Evolutionary conservation across 2,113 vertebrate species (phyloP).

Genomic region (Romanogobio albipinnatus): DNA sequence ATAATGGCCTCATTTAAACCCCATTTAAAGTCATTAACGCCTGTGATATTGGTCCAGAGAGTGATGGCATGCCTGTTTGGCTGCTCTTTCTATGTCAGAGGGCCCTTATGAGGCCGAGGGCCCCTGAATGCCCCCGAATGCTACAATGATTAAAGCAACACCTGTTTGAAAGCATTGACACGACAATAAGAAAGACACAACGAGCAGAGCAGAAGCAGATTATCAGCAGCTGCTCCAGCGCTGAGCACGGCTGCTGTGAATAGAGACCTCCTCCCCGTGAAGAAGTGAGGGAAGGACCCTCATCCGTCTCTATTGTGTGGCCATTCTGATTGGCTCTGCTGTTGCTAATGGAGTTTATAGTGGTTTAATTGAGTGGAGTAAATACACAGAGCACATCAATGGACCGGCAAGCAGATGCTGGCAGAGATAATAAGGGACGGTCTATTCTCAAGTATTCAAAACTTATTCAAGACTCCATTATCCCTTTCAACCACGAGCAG

Average conservation of each 20-base stretch:
- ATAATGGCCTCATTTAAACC: neutral
- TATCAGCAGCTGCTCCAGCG: slow-evolving; percentile 32
- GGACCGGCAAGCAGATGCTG: slow-evolving; percentile 33
- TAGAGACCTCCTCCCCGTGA: slow-evolving; percentile 5
- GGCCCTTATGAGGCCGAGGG: neutral
- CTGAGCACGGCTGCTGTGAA: neutral
- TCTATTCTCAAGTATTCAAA: slow-evolving; percentile 41
- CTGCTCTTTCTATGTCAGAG: slow-evolving; percentile 17
- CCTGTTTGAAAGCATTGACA: slow-evolving; percentile 29
- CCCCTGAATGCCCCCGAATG: neutral
- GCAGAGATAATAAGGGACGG: slow-evolving; percentile 13
- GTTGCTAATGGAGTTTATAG: slow-evolving; percentile 39
- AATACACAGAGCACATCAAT: slow-evolving; percentile 40
- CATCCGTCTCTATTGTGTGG: slow-evolving; percentile 22
- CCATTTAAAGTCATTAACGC: slow-evolving; percentile 3
- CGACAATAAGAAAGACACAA: slow-evolving; percentile 11
- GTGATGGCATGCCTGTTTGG: slow-evolving; percentile 28
- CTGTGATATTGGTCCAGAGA: neutral
- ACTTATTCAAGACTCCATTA: slow-evolving; percentile 46
- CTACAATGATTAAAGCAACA: slow-evolving; percentile 32
- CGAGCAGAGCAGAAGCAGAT: slow-evolving; percentile 23
- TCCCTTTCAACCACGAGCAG: slow-evolving; percentile 23
- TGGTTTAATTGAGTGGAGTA: slow-evolving; percentile 48
- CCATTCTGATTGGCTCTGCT: slow-evolving; percentile 18
- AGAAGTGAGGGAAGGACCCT: slow-evolving; percentile 6